These are phyloP conservation scores for Drosophila nasuta DNA, from an alignment of 1,140 invertebrate species.

Conservation along the genomic window DNA sequence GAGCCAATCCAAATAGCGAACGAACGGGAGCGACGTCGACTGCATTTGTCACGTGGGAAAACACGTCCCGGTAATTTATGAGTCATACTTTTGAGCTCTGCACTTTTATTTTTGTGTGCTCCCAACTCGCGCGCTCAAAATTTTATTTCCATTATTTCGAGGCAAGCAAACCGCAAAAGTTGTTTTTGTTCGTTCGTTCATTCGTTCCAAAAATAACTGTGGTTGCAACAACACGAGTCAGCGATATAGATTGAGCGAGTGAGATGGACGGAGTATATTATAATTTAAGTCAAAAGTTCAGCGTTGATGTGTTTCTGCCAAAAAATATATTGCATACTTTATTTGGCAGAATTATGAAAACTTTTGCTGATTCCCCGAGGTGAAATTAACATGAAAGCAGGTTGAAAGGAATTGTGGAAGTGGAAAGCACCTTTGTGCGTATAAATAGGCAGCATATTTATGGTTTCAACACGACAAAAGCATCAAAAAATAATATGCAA, in stretches of 20 bases:
- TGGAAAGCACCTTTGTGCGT: not conserved
- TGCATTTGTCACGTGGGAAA: conserved; percentile 72
- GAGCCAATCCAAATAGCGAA: conserved; percentile 37
- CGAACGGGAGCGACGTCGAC: conserved; percentile 23
- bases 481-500: conserved; percentile 21
- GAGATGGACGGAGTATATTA: not conserved
- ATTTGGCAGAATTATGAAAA: not conserved
- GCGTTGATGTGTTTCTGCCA: conserved; percentile 29
- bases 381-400: conserved; percentile 1
- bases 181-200: conserved; percentile 20
- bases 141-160: conserved; percentile 62
- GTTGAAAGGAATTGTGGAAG: not conserved
- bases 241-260: not conserved
- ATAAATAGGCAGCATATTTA: conserved; percentile 1
- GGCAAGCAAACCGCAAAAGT: conserved; percentile 68
- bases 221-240: conserved; percentile 16
- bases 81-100: conserved; percentile 66
- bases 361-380: not conserved
- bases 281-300: conserved; percentile 27
- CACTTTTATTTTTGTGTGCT: conserved; percentile 43
- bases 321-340: conserved; percentile 19
- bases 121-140: conserved; percentile 32
- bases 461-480: not conserved
- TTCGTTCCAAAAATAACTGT: conserved; percentile 42
- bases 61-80: conserved; percentile 72